Base-by-base conservation (phyloP, 1,140 invertebrate genomes). In the Rhopalosiphum padi region DNA sequence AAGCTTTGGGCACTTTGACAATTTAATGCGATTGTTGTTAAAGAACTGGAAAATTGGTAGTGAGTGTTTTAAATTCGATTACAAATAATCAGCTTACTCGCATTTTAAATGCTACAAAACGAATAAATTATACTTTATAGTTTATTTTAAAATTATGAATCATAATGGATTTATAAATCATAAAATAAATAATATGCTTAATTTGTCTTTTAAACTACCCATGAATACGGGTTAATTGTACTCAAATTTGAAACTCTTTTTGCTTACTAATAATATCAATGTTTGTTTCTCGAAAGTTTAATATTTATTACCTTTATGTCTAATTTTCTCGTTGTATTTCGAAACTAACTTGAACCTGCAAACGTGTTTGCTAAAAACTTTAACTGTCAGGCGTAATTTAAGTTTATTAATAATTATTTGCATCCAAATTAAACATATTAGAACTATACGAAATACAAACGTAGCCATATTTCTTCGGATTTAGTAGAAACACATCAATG, bases 201-300 rank as follows among this genome's bases (percentile, higher is more conserved):
- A 68, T 68, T 68, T 68, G 60, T 68, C 60, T 68, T 68, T 68
- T 68, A 60, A 60, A 68, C 25, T 68, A 68, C 30, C 60, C 60
- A n/a, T n/a, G 60, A 68, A 68, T 68, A 30, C 60, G 60, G 30
- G 35, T 25, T 86, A 46, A 86, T 86, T 46, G 85, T 11, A 30
- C 22, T 86, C 15, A 30, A 87, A 87, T 87, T 48, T n/a, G 86
- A 43, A 86, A 86, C 41, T 43, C 37, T 8, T 43, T 86, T 86
- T 46, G 23, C 85, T 46, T 30, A 46, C 41, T 86, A 85, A 41
- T 85, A 41, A 48, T 48, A 87, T 35, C 82, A 87, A 48, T 87
- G 86, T 87, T 87, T 48, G 30, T 48, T 87, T 87, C 30, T 48
- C 46, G 7, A 87, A 87, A 48, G 86, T 48, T 87, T 48, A 87